Evolutionary conservation across 2,113 vertebrate genomes (phyloP).

Genomic region (Gracilinanus agilis): DNA sequence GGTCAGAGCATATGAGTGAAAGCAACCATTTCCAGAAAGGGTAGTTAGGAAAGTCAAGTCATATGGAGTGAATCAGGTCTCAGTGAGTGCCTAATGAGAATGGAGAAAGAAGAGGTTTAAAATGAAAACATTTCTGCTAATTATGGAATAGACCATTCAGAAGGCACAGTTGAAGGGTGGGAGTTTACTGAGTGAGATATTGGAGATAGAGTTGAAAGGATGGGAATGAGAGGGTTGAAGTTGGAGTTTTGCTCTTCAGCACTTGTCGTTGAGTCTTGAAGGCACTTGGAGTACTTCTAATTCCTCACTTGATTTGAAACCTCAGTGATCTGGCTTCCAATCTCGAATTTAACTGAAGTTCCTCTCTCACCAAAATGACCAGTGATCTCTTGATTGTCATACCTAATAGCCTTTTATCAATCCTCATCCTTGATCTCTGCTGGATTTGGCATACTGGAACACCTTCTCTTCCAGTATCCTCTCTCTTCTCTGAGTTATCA

Average conservation of each 20-base stretch:
- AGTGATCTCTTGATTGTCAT: too few species aligned
- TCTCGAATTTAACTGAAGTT: too few species aligned
- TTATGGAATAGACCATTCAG: background rate
- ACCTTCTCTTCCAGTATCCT: background rate
- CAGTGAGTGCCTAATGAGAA: background rate
- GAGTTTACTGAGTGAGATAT: background rate
- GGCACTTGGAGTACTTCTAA: background rate
- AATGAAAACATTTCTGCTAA: background rate
- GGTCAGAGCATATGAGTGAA: background rate
- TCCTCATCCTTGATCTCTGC: too few species aligned
- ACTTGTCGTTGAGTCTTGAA: background rate
- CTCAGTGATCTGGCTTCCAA: background rate
- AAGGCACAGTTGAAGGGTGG: background rate
- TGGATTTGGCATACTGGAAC: background rate
- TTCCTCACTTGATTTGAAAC: background rate
- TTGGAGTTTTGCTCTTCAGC: background rate
- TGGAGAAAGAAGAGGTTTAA: background rate
- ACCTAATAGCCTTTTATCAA: background rate
- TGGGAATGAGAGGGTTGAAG: background rate
- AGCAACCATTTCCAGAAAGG: background rate
- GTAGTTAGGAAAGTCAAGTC: background rate
- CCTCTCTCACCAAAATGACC: too few species aligned
- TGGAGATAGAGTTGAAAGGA: background rate
- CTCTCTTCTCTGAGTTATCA: background rate
- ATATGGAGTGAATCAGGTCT: background rate